A percentile compares a stretch with the other conserved stretches of the same genome.
phyloP scores from a whole-genome alignment of 1,140 invertebrate species.

The Oedothorax gibbosus region DNA sequence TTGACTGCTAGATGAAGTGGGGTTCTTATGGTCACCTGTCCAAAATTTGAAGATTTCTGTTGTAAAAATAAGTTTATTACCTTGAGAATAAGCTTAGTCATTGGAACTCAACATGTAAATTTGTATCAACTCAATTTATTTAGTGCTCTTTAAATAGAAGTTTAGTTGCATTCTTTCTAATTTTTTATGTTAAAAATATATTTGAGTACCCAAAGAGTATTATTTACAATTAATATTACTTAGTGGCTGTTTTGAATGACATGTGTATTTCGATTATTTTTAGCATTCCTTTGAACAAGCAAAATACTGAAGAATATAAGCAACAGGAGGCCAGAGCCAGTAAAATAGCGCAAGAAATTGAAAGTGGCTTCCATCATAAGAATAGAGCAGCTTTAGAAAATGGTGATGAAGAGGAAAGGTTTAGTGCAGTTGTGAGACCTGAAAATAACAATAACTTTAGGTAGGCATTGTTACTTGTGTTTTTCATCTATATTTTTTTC shows the following conservation, averaged over 20 bases:
- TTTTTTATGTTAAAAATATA: too few relatives aligned
- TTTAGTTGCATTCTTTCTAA: not conserved
- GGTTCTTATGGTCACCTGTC: too few relatives aligned
- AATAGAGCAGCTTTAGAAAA: slow-evolving; percentile 88
- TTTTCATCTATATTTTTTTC: not conserved
- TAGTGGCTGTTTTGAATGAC: too few relatives aligned
- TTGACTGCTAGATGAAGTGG: too few relatives aligned
- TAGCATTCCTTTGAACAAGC: slow-evolving; percentile 80
- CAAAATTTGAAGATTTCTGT: too few relatives aligned
- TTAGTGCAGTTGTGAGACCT: slow-evolving; percentile 70
- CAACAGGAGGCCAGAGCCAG: slow-evolving; percentile 85
- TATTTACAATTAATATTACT: too few relatives aligned
- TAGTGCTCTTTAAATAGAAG: not conserved
- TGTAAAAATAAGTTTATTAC: too few relatives aligned
- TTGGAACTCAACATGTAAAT: not conserved
- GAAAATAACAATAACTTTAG: slow-evolving; percentile 36
- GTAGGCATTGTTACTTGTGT: not conserved
- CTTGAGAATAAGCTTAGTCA: too few relatives aligned
- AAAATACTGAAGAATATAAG: slow-evolving; percentile 87
- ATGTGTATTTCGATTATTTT: not conserved
- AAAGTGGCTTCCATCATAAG: slow-evolving; percentile 83
- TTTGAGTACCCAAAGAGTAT: too few relatives aligned
- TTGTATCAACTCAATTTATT: not conserved
- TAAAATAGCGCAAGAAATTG: slow-evolving; percentile 90
- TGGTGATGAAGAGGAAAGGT: slow-evolving; percentile 86